Evolutionary conservation across 1,140 invertebrate species (phyloP).

Genomic region (Cotesia typhae): DNA sequence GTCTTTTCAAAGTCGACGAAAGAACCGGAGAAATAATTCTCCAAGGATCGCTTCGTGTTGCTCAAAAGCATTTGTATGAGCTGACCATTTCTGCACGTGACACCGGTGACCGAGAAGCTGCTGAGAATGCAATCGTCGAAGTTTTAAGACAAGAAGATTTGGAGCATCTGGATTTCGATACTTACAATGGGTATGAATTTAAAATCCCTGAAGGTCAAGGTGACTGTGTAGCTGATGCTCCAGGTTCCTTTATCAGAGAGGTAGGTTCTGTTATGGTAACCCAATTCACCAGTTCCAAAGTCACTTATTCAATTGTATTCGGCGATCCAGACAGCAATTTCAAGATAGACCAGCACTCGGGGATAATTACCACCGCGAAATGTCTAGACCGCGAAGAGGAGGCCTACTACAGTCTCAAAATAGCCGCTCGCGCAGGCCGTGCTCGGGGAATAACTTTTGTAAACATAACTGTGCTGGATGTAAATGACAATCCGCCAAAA

Average conservation of each 20-base stretch:
- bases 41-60: conserved; percentile 70
- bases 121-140: conserved; percentile 82
- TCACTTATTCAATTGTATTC: conserved; percentile 82
- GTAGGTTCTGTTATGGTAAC: conserved; percentile 80
- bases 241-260: conserved; percentile 70
- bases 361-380: conserved; percentile 80
- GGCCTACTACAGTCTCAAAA: conserved; percentile 78
- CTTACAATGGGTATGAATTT: conserved; percentile 80
- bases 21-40: conserved; percentile 78
- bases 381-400: conserved; percentile 86
- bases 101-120: conserved; percentile 75
- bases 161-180: conserved; percentile 77
- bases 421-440: conserved; percentile 76
- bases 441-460: conserved; percentile 78
- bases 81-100: conserved; percentile 82
- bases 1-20: conserved; percentile 80
- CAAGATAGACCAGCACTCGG: conserved; percentile 79
- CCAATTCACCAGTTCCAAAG: conserved; percentile 61
- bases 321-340: conserved; percentile 85
- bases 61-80: conserved; percentile 74
- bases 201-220: conserved; percentile 82
- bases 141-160: conserved; percentile 77
- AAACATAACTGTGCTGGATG: conserved; percentile 84
- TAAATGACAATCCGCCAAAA: conserved; percentile 90
- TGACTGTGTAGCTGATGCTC: conserved; percentile 66